Base-by-base conservation (phyloP, 2,888 invertebrate genomes). In the Oligia fasciuncula region DNA sequence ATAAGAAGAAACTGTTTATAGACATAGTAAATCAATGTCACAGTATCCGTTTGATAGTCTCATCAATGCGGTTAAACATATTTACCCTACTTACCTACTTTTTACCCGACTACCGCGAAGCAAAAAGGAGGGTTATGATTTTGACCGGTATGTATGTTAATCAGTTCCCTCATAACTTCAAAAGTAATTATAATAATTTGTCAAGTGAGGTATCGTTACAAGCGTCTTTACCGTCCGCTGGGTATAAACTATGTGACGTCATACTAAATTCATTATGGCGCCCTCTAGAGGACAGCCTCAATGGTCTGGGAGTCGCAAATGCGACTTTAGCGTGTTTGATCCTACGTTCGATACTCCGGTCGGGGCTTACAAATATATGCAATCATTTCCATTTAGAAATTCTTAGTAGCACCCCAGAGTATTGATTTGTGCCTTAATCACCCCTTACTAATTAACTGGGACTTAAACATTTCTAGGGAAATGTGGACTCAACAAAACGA, bases 11-110 rank as follows among this genome's bases (percentile, higher is more conserved):
- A 19, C 35, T 19, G 78, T 78, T 75, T 84, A 79, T 54, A 40
- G 63, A 49, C 4, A 62, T 35, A 17, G n/a, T 84, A 84, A 81
- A 85, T 85, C 73, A 75, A 86, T 75, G 72, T 40, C 78, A 75
- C 57, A 49, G 29, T 63, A 78, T 67, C 86, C 83, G 74, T 67
- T 75, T 2, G 40, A 57, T 67, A 71, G 65, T 72, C 77, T 72
- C 77, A 63, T 86, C 78, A 63, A 46, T 73, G 29, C 14, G 14
- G 49, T 43, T 63, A 46, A 73, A 85, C 29, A 72, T 74, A 68
- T 71, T 82, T 76, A 71, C 2, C 63, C 83, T 71, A 82, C 57
- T 76, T 35, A 23, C 60, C 73, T 70, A 86, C 57, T 71, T 43
- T 43, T 43, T 43, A 43, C 40, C 40, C 40, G 5, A 40, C 0